Percentiles rank a stretch among this genome's conserved stretches.
phyloP scores from a whole-genome alignment of 1,140 invertebrate genomes.

The Penaeus vannamei region DNA sequence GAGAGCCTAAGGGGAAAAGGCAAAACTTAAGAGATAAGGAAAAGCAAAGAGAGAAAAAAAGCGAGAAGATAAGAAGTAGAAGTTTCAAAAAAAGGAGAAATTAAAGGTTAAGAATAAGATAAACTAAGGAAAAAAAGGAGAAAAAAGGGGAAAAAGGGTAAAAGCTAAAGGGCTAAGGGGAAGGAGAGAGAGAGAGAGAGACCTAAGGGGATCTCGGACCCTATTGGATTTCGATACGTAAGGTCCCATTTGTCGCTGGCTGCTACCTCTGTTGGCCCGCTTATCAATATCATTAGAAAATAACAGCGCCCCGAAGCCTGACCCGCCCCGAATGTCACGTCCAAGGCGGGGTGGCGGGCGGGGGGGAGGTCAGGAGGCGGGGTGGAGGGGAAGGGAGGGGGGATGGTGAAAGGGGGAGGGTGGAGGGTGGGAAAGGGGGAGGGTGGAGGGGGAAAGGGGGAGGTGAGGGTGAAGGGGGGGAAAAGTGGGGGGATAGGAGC shows the following conservation, averaged over 20 bases:
- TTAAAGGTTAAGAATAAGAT: too few species aligned
- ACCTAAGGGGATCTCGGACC: background rate
- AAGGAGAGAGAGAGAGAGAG: background rate
- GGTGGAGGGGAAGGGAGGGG: background rate
- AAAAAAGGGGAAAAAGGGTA: too few species aligned
- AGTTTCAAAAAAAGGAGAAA: too few species aligned
- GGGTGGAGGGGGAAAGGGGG: background rate
- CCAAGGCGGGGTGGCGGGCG: background rate
- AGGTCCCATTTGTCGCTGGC: background rate
- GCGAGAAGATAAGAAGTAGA: too few species aligned
- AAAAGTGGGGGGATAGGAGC: background rate
- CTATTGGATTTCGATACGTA: too few species aligned
- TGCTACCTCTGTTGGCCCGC: constrained; percentile 25
- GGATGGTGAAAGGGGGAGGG: background rate
- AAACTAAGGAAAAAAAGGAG: too few species aligned
- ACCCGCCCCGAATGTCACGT: constrained; percentile 37
- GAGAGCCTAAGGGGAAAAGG: background rate
- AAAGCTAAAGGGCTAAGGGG: too few species aligned
- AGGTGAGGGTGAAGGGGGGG: background rate
- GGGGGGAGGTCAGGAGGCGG: background rate
- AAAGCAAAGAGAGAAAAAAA: too few species aligned
- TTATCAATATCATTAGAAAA: constrained; percentile 55
- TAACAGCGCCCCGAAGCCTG: constrained; percentile 44
- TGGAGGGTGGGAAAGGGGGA: background rate
- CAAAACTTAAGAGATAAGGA: background rate